Conservation (phyloP, 35 echinoderm and acorn worm species). For the Apostichopus californicus region DNA sequence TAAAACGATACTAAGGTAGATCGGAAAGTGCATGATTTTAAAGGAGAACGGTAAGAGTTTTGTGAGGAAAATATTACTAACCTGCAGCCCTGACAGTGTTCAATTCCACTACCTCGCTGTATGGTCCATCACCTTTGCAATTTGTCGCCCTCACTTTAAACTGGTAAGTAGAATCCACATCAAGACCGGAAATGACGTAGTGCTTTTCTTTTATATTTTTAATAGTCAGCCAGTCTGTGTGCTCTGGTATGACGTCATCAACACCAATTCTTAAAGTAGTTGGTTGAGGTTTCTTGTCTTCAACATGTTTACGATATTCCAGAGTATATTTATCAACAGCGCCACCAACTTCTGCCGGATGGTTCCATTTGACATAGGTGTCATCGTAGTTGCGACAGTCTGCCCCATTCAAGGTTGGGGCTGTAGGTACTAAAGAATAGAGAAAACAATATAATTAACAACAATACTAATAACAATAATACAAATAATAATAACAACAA, state of each 20-base stretch:
- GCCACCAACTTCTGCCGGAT: conserved; percentile 38
- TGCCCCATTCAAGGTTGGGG: conserved; percentile 46
- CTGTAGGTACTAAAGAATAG: conserved; percentile 61
- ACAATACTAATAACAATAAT: too few relatives aligned
- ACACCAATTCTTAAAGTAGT: conserved; percentile 33
- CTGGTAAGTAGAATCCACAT: conserved; percentile 63
- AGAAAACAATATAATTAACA: not conserved
- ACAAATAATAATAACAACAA: too few relatives aligned
- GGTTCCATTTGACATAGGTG: conserved; percentile 57
- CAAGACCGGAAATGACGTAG: conserved; percentile 45
- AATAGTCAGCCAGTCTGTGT: not conserved
- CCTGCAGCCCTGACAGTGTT: conserved; percentile 67
- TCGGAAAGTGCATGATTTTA: too few relatives aligned
- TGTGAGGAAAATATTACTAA: not conserved
- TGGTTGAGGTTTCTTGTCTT: conserved; percentile 2
- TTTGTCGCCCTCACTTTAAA: conserved; percentile 71
- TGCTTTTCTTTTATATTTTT: conserved; percentile 5
- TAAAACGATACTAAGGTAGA: too few relatives aligned
- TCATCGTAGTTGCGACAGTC: conserved; percentile 57
- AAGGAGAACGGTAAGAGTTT: too few relatives aligned
- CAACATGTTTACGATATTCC: conserved; percentile 62
- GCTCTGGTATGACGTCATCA: conserved; percentile 40
- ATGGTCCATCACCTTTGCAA: conserved; percentile 44
- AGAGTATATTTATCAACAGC: conserved; percentile 71
- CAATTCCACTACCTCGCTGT: conserved; percentile 63